Percentiles rank a stretch among this genome's conserved stretches.
Conservation (phyloP, 2,113 vertebrate species). For the Cervus canadensis region DNA sequence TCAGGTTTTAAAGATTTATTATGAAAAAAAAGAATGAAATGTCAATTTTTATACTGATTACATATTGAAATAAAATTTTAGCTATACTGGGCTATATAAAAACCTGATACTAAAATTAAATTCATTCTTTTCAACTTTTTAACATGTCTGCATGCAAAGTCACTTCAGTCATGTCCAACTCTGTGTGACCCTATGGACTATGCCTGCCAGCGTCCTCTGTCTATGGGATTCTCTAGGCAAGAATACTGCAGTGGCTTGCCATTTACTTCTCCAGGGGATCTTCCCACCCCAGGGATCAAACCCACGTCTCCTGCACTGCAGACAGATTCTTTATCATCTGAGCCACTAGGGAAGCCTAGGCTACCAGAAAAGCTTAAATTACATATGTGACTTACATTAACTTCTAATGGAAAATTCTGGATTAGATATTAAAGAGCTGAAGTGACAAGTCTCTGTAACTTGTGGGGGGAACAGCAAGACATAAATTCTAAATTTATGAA, state of each 20-base stretch:
- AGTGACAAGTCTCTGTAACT: background rate
- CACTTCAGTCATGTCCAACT: background rate
- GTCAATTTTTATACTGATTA: background rate
- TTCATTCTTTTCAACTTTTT: background rate
- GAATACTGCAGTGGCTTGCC: background rate
- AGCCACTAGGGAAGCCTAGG: background rate
- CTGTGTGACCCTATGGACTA: background rate
- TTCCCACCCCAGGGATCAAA: background rate
- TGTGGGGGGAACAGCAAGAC: background rate
- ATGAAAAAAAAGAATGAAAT: background rate
- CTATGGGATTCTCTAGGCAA: background rate
- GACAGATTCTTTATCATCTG: background rate
- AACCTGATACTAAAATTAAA: background rate
- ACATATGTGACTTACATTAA: background rate
- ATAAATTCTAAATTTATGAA: background rate
- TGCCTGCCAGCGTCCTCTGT: background rate
- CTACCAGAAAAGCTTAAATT: background rate
- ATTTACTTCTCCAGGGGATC: background rate
- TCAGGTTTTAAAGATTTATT: background rate
- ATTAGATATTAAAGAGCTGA: background rate
- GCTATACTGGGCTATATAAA: background rate
- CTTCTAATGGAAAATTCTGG: background rate
- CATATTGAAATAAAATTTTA: slow-evolving; percentile 4
- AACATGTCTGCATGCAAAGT: background rate
- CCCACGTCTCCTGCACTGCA: background rate